Evolutionary conservation across 1,140 invertebrate genomes (phyloP), one percentile per base, ranked within the genome.

Genomic region (Scaptomyza pallida): DNA sequence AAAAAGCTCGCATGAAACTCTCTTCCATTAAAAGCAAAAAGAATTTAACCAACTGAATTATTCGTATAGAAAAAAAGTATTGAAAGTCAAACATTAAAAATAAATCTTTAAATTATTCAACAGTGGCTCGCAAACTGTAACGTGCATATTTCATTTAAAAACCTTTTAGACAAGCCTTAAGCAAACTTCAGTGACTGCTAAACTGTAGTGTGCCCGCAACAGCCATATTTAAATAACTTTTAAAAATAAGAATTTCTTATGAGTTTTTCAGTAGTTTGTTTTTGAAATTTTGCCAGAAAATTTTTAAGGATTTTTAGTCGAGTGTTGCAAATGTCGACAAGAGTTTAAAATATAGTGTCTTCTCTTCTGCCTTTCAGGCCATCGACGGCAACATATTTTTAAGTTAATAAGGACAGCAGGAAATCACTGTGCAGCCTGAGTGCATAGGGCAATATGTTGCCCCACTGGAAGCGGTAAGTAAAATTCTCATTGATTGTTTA

Each of bases 381-480:
- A 82, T 47, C 72, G 78, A 88, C 83, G 83, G 74, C 62, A 72
- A 78, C 75, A 82, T 73, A 83, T 50, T 57, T 83, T 59, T 54
- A 65, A 85, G 43, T 88, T 64, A 64, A 88, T 61, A 71, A 82
- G 68, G 75, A 88, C 68, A 62, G 63, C 56, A 72, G 69, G 50
- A 70, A 75, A 67, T 72, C 65, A 78, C 69, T 82, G 78, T 68
- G 76, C 77, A 82, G 78, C 48, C 63, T 80, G 71, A 72, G 78
- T 64, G 63, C 54, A 78, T 60, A 59, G 89, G 89, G 89, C 77
- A 90, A 75, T 21, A 91, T 91, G 90, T 85, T 89, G 85, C 90
- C 90, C 89, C 83, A 75, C 51, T 90, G 85, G 85, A 91, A 91
- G 90, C 88, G 90, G 90, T 91, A 79, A 81, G 79, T 89, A 26